Evolutionary conservation across 2,113 vertebrate genomes (phyloP).

Genomic region (Callipepla squamata): DNA sequence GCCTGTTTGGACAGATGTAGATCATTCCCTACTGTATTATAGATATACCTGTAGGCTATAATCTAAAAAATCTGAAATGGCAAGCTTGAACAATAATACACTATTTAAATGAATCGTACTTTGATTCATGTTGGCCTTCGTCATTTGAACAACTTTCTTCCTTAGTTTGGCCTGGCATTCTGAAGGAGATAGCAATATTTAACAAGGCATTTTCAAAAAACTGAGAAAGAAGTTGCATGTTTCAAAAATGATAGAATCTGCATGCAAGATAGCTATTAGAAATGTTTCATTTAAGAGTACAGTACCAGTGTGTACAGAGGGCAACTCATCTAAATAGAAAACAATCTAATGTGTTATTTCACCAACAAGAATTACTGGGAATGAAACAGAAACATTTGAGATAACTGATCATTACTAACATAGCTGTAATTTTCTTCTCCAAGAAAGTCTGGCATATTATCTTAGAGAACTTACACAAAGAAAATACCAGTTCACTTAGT

Average conservation of each 20-base stretch:
- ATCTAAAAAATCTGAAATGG: background rate
- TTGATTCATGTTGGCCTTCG: background rate
- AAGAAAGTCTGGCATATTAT: background rate
- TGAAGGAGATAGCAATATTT: background rate
- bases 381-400: background rate
- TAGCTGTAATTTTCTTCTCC: background rate
- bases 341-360: background rate
- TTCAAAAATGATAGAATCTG: background rate
- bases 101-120: background rate
- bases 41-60: background rate
- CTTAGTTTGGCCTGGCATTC: background rate
- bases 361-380: background rate
- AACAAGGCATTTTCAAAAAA: background rate
- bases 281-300: background rate
- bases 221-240: background rate
- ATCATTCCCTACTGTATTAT: background rate
- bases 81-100: background rate
- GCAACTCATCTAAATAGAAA: background rate
- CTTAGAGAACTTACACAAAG: background rate
- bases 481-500: background rate
- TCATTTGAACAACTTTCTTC: background rate
- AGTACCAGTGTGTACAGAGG: background rate
- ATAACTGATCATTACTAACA: background rate
- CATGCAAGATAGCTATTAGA: background rate
- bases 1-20: background rate